Evolutionary conservation across 1,140 invertebrate species (phyloP).

Genomic region (Drosophila lini): DNA sequence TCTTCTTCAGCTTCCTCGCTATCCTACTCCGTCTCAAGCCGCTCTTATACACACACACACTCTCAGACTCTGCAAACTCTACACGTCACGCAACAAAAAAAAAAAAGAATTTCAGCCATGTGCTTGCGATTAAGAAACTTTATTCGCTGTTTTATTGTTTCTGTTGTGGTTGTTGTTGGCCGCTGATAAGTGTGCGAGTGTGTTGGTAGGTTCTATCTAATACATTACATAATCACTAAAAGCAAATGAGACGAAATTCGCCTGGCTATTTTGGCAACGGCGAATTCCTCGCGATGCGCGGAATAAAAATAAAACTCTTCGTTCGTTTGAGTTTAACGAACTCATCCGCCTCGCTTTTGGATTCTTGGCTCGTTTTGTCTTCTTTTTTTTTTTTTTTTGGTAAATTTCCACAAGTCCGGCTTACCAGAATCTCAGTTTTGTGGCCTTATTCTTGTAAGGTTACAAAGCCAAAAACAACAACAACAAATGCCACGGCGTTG

Average conservation of each 20-base stretch:
- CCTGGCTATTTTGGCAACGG: constrained; percentile 64
- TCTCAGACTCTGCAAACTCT: constrained; percentile 2
- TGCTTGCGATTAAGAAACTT: constrained; percentile 71
- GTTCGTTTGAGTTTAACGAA: constrained; percentile 62
- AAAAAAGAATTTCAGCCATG: constrained; percentile 54
- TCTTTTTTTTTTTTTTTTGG: constrained; percentile 20
- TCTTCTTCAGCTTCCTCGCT: not conserved
- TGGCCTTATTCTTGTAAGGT: constrained; percentile 68
- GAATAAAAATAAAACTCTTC: constrained; percentile 64
- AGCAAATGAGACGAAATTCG: constrained; percentile 45
- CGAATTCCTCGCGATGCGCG: constrained; percentile 42
- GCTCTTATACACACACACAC: constrained; percentile 5
- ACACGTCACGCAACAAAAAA: constrained; percentile 63
- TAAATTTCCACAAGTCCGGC: constrained; percentile 63
- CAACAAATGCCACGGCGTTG: constrained; percentile 25
- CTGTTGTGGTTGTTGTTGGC: constrained; percentile 33
- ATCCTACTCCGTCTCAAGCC: constrained; percentile 5
- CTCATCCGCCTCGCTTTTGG: constrained; percentile 10
- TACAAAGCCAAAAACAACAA: constrained; percentile 51
- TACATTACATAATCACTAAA: constrained; percentile 63
- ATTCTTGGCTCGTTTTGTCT: constrained; percentile 14
- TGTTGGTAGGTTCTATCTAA: constrained; percentile 27
- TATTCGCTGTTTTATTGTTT: constrained; percentile 28
- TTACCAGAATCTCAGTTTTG: constrained; percentile 48
- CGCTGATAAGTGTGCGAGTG: constrained; percentile 44